These are phyloP conservation scores for Zygaena filipendulae DNA, from an alignment of 2,888 invertebrate genomes.

Conservation along the genomic window DNA sequence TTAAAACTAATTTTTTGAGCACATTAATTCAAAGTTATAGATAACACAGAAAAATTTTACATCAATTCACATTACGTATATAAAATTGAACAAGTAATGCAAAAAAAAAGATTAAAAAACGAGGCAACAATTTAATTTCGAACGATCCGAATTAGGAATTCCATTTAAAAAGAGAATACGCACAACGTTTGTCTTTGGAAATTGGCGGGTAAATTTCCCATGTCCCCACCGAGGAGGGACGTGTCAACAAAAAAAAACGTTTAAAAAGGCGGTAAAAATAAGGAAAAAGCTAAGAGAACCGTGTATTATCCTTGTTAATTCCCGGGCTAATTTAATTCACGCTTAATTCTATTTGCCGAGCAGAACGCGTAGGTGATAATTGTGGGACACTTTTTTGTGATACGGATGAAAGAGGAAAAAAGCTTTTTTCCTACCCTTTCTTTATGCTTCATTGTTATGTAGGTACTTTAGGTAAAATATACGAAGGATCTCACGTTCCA, in stretches of 20 bases:
- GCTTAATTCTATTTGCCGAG: slow-evolving; percentile 66
- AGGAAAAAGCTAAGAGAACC: slow-evolving; percentile 45
- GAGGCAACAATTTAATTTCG: too few species aligned
- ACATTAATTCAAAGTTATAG: too few species aligned
- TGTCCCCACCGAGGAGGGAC: slow-evolving; percentile 27
- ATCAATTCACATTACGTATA: too few species aligned
- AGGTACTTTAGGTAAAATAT: too few species aligned
- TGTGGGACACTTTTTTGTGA: slow-evolving; percentile 51
- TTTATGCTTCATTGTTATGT: too few species aligned
- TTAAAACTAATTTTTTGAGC: too few species aligned
- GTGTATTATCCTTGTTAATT: slow-evolving; percentile 66
- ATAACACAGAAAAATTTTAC: too few species aligned
- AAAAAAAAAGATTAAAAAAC: slow-evolving; percentile 25
- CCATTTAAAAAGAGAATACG: slow-evolving; percentile 20
- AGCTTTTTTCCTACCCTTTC: slow-evolving; percentile 36
- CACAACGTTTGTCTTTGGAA: slow-evolving; percentile 23
- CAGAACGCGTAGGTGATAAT: slow-evolving; percentile 64
- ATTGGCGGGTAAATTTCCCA: slow-evolving; percentile 37
- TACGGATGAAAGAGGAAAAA: slow-evolving; percentile 31
- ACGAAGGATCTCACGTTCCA: too few species aligned
- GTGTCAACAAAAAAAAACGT: slow-evolving; percentile 38
- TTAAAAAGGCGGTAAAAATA: slow-evolving; percentile 43
- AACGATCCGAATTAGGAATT: too few species aligned
- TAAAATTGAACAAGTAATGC: slow-evolving; percentile 14
- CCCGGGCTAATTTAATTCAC: slow-evolving; percentile 64